Base-by-base conservation (phyloP, 2,113 vertebrate species). In the Clarias gariepinus region DNA sequence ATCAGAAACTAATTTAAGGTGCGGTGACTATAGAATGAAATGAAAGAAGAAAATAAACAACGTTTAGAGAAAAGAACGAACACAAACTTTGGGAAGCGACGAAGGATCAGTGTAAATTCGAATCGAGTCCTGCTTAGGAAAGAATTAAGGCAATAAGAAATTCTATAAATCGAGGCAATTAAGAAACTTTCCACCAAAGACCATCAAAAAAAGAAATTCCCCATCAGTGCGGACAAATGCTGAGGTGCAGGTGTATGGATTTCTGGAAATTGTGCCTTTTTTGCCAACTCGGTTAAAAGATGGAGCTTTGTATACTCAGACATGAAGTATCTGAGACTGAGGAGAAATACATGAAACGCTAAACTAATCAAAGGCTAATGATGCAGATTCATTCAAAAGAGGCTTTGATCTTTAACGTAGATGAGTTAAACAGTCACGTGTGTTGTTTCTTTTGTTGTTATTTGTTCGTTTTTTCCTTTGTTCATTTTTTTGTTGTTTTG, bases 261-360 rank as follows among this genome's bases (percentile, higher is more conserved):
- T 96, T 96, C 97, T 96, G 96, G 96, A 98, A 96, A 98, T 96
- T 97, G 98, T 99, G 98, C 98, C 97, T 78, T 78, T 78, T 96
- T 95, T 95, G 78, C 91, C 92, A 92, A 96, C 96, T 96, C 95
- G 95, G 95, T 89, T 94, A 78, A 47, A 47, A 69, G 69, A 74
- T 87, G 77, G 69, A 66, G 81, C 96, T 87, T 52, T 60, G 18
- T 77, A 15, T 33, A 95, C 96, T 93, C 92, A 95, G 95, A 95
- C 95, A 96, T 96, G 96, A 96, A 96, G 95, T 95, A 96, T 89
- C 73, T 80, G 55, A 82, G 55, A 86, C 78, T 58, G 23, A 73
- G 81, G 30, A 87, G 12, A 86, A 58, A 53, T 47, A 61, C 85
- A 63, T 21, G 33, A 78, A 84, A 68, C 28, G 76, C 87, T 85